phyloP scores from a whole-genome alignment of 2,113 vertebrate genomes.

The Pseudorasbora parva region DNA sequence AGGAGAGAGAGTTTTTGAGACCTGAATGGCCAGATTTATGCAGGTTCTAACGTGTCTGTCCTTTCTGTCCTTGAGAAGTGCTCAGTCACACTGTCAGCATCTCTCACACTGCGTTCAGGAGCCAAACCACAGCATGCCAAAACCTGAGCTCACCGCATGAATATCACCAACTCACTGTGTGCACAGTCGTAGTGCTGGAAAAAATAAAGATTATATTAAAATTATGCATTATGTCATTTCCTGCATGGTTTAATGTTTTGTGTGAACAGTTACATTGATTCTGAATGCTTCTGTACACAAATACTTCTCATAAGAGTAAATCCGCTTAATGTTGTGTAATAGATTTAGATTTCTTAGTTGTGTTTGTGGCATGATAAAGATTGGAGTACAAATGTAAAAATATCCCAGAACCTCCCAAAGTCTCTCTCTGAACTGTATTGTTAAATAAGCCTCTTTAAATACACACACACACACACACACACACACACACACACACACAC shows the following conservation, averaged over 20 bases:
- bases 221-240: not conserved
- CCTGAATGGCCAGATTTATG: constrained; percentile 47
- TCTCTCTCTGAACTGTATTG: not conserved
- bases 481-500: no score
- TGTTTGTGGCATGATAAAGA: constrained; percentile 3
- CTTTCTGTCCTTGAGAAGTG: constrained; percentile 46
- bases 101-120: constrained; percentile 30
- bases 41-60: constrained; percentile 28
- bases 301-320: constrained; percentile 1
- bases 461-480: no score
- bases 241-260: not conserved
- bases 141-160: constrained; percentile 47
- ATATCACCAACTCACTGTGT: constrained; percentile 22
- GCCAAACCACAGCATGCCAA: constrained; percentile 27
- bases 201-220: not conserved
- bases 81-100: constrained; percentile 46
- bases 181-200: not conserved
- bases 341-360: not conserved
- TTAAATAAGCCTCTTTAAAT: not conserved
- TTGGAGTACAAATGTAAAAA: constrained; percentile 6
- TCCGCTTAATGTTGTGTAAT: constrained; percentile 9
- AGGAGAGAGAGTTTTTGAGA: constrained; percentile 2
- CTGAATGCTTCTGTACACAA: not conserved
- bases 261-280: not conserved
- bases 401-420: not conserved